These are phyloP conservation scores for Indicator indicator DNA, from an alignment of 2,113 vertebrate genomes.

Conservation along the genomic window DNA sequence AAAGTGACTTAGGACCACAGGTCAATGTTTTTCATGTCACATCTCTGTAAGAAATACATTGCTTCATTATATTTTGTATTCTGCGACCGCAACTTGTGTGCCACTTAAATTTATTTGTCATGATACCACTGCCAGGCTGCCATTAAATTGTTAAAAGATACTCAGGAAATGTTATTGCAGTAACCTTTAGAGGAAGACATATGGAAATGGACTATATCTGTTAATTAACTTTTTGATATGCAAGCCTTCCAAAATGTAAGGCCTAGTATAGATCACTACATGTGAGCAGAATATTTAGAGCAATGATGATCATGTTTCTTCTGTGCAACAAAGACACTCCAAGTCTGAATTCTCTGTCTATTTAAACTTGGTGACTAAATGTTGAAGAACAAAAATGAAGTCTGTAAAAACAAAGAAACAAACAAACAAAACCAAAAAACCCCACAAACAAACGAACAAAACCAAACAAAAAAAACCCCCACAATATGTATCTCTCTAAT, in stretches of 20 bases:
- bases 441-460: no score
- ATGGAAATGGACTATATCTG: conserved; percentile 39
- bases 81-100: not conserved
- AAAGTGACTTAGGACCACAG: conserved; percentile 58
- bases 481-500: not conserved
- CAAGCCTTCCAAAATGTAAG: not conserved
- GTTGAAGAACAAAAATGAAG: not conserved
- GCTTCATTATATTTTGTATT: conserved; percentile 58
- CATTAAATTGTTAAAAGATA: conserved; percentile 56
- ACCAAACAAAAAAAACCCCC: no score
- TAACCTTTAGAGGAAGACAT: conserved; percentile 68
- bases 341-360: not conserved
- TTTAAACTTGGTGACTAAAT: not conserved
- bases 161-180: conserved; percentile 20
- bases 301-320: not conserved
- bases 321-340: not conserved
- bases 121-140: conserved; percentile 56
- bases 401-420: not conserved
- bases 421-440: no score
- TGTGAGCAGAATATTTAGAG: conserved; percentile 12
- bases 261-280: not conserved
- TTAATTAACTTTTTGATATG: conserved; percentile 34
- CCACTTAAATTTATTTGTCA: conserved; percentile 73
- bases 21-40: conserved; percentile 61
- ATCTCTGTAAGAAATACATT: conserved; percentile 35